Base-by-base conservation (phyloP, 35 echinoderm and acorn worm genomes). In the Anneissia japonica region DNA sequence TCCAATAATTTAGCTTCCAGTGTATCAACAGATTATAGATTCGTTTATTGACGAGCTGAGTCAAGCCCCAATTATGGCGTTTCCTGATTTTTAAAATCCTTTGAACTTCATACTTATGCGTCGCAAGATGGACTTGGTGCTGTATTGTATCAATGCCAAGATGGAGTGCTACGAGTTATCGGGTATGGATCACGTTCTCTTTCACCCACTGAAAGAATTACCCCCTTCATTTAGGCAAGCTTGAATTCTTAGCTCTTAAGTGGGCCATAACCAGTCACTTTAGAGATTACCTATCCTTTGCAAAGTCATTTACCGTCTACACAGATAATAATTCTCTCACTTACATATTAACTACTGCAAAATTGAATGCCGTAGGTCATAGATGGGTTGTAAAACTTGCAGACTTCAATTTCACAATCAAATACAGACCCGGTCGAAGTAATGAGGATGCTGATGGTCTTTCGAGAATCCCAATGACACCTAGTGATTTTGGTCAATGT, bases 311-410 rank as follows among this genome's bases (percentile, higher is more conserved):
- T 46, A 74, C 36, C 0, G 83, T 90, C 21, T 89, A 86, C 39
- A 93, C 83, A 14, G 92, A 94, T 38, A 94, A 94, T 38, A 94
- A 94, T 41, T 88, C 88, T 13, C 73, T 94, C 4, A 91, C 88
- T 0, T 94, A 94, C 40, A 72, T 94, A 0, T 17, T 90, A 32
- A 84, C 78, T 16, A 84, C 93, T 7, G 93, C 89, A 37, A 90
- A 85, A 4, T 79, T 94, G 13, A 87, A 94, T 91, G 84, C 93
- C 4, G 87, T 84, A 39, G 93, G 93, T 0, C 93, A 94, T 38
- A 33, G 93, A 55, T 94, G 93, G 88, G 79, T 94, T 11, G 36
- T 77, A n/a, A 84, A 87, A 73, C 41, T 87, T 31, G 84, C 93
- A 7, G 79, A 78, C 29, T 91, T 78, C 41, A 36, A 89, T 31